Conservation (phyloP, 1,140 invertebrate genomes). For the Wiebesia pumilae region DNA sequence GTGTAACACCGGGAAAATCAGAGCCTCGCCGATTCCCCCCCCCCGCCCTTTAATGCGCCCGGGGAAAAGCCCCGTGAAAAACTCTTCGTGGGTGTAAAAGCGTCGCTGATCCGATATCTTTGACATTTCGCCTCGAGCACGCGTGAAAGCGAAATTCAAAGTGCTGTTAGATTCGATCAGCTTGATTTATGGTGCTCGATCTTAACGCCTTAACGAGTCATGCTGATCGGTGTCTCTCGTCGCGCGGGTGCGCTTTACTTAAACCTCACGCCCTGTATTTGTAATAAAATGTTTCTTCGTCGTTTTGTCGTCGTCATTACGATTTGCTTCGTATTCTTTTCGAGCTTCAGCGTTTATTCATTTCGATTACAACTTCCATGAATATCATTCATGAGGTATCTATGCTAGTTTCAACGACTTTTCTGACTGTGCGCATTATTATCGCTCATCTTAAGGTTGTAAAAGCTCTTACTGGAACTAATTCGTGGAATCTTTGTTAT, state of each 20-base stretch:
- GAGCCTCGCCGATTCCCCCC: too few relatives aligned
- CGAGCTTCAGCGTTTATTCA: not conserved
- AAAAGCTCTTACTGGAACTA: not conserved
- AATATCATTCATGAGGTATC: not conserved
- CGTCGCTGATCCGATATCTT: slow-evolving; percentile 20
- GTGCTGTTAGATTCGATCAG: slow-evolving; percentile 26
- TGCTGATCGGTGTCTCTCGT: slow-evolving; percentile 7
- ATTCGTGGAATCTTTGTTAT: slow-evolving; percentile 1
- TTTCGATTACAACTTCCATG: not conserved
- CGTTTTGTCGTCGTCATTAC: not conserved
- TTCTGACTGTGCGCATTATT: not conserved
- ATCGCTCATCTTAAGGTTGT: not conserved
- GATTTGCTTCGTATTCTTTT: not conserved
- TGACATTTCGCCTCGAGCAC: slow-evolving; percentile 16
- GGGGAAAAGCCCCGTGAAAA: slow-evolving; percentile 15
- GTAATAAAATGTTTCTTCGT: slow-evolving; percentile 22
- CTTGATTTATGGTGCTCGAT: slow-evolving; percentile 28
- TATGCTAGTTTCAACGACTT: slow-evolving; percentile 20
- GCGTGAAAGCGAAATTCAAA: slow-evolving; percentile 11
- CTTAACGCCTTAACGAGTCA: slow-evolving; percentile 44
- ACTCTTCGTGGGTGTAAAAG: not conserved
- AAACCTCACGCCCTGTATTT: slow-evolving; percentile 27
- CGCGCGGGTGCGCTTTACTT: slow-evolving; percentile 27
- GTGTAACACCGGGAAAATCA: not conserved
- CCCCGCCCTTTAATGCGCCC: not conserved